Conservation (phyloP, 2,113 vertebrate species). For the Pseudorhombus dupliciocellatus region DNA sequence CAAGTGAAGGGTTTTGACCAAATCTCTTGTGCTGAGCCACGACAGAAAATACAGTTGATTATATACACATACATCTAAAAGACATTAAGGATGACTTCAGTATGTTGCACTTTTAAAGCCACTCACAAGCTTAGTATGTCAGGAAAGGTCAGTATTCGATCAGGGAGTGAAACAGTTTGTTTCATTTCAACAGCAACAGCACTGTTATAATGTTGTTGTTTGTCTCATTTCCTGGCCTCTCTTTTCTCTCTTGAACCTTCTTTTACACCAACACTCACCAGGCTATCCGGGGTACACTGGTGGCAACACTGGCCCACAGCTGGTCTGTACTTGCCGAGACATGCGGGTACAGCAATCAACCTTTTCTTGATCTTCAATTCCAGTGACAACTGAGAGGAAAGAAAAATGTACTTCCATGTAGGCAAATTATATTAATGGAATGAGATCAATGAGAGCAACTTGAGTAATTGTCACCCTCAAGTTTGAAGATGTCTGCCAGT, state of each 20-base stretch:
- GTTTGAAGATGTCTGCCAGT: no score
- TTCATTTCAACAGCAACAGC: not conserved
- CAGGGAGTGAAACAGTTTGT: not conserved
- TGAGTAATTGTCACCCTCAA: no score
- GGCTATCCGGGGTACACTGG: slow-evolving; percentile 81
- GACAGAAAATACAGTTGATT: slow-evolving; percentile 23
- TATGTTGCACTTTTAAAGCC: not conserved
- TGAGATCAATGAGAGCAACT: no score
- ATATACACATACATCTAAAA: not conserved
- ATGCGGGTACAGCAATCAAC: slow-evolving; percentile 57
- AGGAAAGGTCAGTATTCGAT: slow-evolving; percentile 2
- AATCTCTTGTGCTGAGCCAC: slow-evolving; percentile 60
- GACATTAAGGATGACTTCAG: slow-evolving; percentile 3
- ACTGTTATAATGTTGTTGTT: no score
- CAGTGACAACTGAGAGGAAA: slow-evolving; percentile 70
- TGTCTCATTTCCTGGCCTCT: not conserved
- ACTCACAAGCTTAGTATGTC: not conserved
- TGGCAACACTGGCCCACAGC: slow-evolving; percentile 80
- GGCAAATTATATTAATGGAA: not conserved
- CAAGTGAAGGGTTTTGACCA: slow-evolving; percentile 62
- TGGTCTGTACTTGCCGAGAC: slow-evolving; percentile 77
- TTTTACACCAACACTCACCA: slow-evolving; percentile 68
- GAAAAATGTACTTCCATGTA: slow-evolving; percentile 4
- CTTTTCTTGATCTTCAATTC: slow-evolving; percentile 74
- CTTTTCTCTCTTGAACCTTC: not conserved